These are phyloP conservation scores for Hypotaenidia philippensis DNA, from an alignment of 2,797 vertebrate species.

Conservation along the genomic window DNA sequence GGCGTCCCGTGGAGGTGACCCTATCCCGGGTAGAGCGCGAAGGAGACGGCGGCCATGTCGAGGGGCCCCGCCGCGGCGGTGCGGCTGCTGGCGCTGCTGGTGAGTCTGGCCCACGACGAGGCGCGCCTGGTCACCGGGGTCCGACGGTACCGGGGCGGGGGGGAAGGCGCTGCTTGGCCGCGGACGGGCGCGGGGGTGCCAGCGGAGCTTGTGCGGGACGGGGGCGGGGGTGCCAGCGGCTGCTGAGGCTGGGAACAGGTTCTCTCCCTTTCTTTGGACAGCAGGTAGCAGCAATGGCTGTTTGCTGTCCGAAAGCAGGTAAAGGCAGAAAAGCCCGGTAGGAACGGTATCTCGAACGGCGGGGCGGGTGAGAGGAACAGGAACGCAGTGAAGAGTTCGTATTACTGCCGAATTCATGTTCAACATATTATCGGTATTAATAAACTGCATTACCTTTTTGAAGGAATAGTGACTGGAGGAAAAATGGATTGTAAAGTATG, in stretches of 20 bases:
- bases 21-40: rapidly evolving
- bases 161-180: not conserved
- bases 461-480: not conserved
- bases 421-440: rapidly evolving
- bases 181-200: not conserved
- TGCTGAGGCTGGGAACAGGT: rapidly evolving
- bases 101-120: not conserved
- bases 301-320: not conserved
- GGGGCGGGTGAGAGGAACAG: not conserved
- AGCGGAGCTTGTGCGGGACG: not conserved
- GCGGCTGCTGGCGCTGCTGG: conserved; percentile 29
- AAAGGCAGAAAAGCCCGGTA: rapidly evolving
- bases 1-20: not conserved
- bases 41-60: not conserved
- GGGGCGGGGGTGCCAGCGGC: not conserved
- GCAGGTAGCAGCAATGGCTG: rapidly evolving
- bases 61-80: not conserved
- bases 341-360: not conserved
- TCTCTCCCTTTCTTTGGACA: not conserved
- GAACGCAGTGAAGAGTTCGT: rapidly evolving
- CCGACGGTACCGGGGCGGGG: too few species aligned
- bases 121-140: not conserved
- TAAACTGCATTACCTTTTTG: rapidly evolving
- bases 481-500: not conserved
- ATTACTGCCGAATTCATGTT: rapidly evolving